Conservation (phyloP, 92 coral and sea anemone genomes). For the Anthopleura xanthogrammica region DNA sequence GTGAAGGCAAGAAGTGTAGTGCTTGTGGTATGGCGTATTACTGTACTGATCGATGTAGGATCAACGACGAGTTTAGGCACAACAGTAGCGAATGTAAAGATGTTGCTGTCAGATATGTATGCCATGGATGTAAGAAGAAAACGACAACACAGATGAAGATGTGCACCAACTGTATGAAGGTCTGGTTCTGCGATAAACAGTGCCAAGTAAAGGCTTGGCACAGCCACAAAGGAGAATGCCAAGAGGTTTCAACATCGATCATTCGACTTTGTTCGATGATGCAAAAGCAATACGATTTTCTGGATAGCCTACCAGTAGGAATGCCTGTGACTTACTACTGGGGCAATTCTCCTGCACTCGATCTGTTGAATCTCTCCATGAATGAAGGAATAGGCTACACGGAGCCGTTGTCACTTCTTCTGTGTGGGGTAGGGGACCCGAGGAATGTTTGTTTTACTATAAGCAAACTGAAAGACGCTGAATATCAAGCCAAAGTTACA, state of each 20-base stretch:
- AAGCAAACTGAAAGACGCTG: constrained; percentile 42
- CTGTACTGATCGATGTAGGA: constrained; percentile 59
- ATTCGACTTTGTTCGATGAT: not conserved
- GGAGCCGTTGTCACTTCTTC: constrained; percentile 47
- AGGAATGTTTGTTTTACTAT: constrained; percentile 59
- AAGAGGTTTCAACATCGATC: not conserved
- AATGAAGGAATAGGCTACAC: constrained; percentile 65
- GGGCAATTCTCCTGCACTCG: constrained; percentile 80
- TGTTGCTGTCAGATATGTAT: constrained; percentile 24
- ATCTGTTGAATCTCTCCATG: constrained; percentile 64
- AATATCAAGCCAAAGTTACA: constrained; percentile 33
- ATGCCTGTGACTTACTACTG: constrained; percentile 46
- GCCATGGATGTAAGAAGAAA: constrained; percentile 34
- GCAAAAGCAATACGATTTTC: not conserved
- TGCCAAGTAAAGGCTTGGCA: constrained; percentile 32
- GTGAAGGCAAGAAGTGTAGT: constrained; percentile 37
- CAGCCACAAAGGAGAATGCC: constrained; percentile 35
- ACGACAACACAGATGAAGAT: constrained; percentile 18
- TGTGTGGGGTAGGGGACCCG: constrained; percentile 82
- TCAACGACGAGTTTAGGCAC: constrained; percentile 51
- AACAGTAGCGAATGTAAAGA: constrained; percentile 38
- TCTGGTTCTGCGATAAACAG: constrained; percentile 27
- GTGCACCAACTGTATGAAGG: constrained; percentile 30
- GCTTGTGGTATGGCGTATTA: constrained; percentile 57
- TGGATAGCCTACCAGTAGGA: not conserved